A percentile compares a stretch with the other conserved stretches of the same genome.
Conservation (phyloP, 1,140 invertebrate species). For the Chironomus striatipennis region DNA sequence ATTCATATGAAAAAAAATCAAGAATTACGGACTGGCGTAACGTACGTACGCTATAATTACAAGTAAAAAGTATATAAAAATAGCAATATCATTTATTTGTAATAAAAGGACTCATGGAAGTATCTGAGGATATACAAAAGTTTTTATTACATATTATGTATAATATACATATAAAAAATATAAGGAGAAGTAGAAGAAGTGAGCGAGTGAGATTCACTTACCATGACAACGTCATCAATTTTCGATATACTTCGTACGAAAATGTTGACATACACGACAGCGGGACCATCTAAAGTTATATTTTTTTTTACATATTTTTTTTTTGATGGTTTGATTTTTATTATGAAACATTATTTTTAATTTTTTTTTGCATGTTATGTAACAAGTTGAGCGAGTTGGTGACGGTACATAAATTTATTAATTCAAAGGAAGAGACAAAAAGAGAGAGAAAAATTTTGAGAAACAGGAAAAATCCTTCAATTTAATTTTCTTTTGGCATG, state of each 20-base stretch:
- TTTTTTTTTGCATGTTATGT: no score
- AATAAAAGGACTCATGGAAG: background rate
- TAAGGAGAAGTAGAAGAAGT: conserved; percentile 24
- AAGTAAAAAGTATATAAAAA: background rate
- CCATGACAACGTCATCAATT: conserved; percentile 98
- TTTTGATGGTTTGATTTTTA: background rate
- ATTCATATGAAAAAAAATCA: no score
- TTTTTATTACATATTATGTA: conserved; percentile 18
- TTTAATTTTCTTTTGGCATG: background rate
- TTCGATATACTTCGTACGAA: conserved; percentile 96
- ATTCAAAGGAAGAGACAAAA: conserved; percentile 13
- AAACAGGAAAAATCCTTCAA: background rate
- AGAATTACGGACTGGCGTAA: no score
- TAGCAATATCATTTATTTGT: background rate
- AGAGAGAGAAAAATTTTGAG: conserved; percentile 6
- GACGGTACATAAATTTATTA: no score
- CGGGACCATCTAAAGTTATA: conserved; percentile 73
- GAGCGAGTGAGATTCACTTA: conserved; percentile 54
- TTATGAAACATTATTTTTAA: conserved; percentile 18
- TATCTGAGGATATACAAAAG: background rate
- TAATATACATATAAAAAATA: background rate
- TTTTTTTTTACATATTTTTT: no score
- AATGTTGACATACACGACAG: conserved; percentile 90
- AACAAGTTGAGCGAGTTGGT: no score
- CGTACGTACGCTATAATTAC: background rate